Base-by-base conservation (phyloP, 1,140 invertebrate genomes). In the Amyelois transitella region DNA sequence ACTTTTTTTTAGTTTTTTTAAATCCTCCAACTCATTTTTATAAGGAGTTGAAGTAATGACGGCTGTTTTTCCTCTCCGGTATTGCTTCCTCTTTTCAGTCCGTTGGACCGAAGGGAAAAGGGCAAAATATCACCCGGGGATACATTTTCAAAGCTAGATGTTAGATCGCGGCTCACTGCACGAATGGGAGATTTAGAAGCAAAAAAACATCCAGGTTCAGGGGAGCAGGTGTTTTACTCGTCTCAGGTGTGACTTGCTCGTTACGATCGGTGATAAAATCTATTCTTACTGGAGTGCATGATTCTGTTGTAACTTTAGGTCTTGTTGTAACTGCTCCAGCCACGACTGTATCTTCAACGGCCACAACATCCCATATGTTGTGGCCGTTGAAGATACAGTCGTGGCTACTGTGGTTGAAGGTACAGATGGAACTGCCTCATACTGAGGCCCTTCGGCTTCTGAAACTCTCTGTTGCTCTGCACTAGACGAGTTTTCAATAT, bases 1-100 rank as follows among this genome's bases (percentile, higher is more conserved):
- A 44, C n/a, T 21, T 50, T 67, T 66, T 24, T 52, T 60, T 32
- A 57, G 48, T 38, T 52, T 51, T 60, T 68, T 66, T 21, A 61
- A 32, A 62, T 75, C 21, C 54, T 67, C 64, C 24, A 70, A 54
- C 45, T 79, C 73, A 21, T 63, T 67, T 62, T 74, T 66, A 53
- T 75, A 73, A 25, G 70, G 63, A 32, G 69, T 63, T 58, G 60
- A 64, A 59, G 72, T 75, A 44, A 78, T 45, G 18, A 79, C 57
- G 44, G 52, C 72, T 18, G 72, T 77, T 72, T 77, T 79, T 38
- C 73, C 66, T 64, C 69, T 51, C 32, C 66, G 62, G 48, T 65
- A 72, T 8, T 75, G 45, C 43, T 72, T 75, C 48, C 61, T 65
- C 18, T 32, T 61, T 64, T 67, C 28, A 18, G 12, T 62, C 58